phyloP scores from a whole-genome alignment of 2,113 vertebrate genomes.

The Tretioscincus oriximinensis region DNA sequence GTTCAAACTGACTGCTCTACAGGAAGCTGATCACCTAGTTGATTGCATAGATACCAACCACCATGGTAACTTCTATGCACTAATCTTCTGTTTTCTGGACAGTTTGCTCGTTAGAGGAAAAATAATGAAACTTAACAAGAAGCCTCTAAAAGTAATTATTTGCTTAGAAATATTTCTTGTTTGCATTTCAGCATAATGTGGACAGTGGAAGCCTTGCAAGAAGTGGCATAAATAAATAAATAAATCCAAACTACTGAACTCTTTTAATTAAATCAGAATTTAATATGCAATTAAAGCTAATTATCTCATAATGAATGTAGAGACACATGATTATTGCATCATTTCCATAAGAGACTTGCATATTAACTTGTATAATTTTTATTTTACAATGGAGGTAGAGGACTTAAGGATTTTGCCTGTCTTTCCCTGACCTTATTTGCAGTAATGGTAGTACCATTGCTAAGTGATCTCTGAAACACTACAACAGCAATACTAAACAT shows the following conservation, averaged over 20 bases:
- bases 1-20: too few species aligned
- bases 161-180: constrained; percentile 70
- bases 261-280: constrained; percentile 78
- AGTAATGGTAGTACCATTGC: not conserved
- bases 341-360: constrained; percentile 67
- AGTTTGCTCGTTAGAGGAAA: constrained; percentile 5
- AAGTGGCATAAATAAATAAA: constrained; percentile 59
- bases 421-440: constrained; percentile 14
- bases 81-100: too few species aligned
- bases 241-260: constrained; percentile 67
- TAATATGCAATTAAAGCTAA: constrained; percentile 80
- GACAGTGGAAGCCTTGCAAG: constrained; percentile 68
- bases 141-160: constrained; percentile 52
- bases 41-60: too few species aligned
- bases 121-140: not conserved
- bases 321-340: constrained; percentile 78
- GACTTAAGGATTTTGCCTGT: constrained; percentile 43
- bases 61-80: too few species aligned
- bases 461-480: constrained; percentile 4
- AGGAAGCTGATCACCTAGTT: too few species aligned
- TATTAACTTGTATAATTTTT: constrained; percentile 64
- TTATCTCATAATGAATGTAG: constrained; percentile 76
- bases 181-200: constrained; percentile 72
- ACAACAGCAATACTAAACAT: constrained; percentile 5
- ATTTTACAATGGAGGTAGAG: constrained; percentile 51